These are phyloP conservation scores for Apteryx owenii DNA, from an alignment of 2,113 vertebrate species.

Conservation along the genomic window DNA sequence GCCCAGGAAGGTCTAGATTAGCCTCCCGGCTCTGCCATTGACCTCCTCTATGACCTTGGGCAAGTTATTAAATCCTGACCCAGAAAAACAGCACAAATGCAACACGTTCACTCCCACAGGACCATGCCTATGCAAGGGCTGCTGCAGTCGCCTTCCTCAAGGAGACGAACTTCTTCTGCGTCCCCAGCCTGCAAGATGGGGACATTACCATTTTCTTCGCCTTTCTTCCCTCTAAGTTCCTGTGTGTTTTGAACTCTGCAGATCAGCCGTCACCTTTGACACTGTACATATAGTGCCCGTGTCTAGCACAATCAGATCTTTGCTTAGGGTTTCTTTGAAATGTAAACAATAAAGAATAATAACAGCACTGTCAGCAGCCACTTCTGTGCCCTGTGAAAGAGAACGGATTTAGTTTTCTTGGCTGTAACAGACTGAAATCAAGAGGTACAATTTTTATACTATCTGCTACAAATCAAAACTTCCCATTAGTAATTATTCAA, in stretches of 20 bases:
- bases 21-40: neutral
- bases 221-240: too few species aligned
- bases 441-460: neutral
- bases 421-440: neutral
- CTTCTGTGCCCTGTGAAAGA: rapidly evolving
- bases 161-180: neutral
- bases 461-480: neutral
- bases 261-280: neutral
- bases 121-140: neutral
- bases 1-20: neutral
- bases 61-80: neutral
- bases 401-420: neutral
- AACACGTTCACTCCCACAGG: neutral
- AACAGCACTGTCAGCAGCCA: neutral
- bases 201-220: neutral
- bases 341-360: neutral
- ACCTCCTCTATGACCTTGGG: neutral
- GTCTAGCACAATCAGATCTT: neutral
- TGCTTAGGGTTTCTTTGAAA: neutral
- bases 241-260: neutral
- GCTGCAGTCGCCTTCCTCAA: neutral
- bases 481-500: neutral
- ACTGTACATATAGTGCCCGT: too few species aligned
- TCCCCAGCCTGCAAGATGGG: neutral
- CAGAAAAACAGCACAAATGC: neutral